A percentile compares a stretch with the other conserved stretches of the same genome.
These are phyloP conservation scores for Scelioninae gen. 2 DNA, from an alignment of 2,888 invertebrate genomes.

Conservation along the genomic window DNA sequence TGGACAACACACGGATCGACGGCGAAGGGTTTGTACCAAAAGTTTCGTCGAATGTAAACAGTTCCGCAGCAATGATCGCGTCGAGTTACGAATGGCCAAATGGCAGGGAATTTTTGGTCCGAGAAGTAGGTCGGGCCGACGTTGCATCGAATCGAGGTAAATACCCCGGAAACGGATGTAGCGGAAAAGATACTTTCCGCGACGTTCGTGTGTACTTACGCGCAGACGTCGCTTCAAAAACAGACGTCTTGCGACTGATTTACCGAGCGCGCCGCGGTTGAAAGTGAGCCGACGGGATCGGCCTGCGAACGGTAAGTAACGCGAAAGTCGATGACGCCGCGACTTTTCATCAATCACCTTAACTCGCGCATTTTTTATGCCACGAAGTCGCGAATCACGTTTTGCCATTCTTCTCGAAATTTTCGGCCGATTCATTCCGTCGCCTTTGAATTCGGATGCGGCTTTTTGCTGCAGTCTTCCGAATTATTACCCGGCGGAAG, in stretches of 20 bases:
- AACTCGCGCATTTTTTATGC: constrained; percentile 16
- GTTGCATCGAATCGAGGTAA: constrained; percentile 52
- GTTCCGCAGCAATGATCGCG: constrained; percentile 31
- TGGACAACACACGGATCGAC: constrained; percentile 19
- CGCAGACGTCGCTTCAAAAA: constrained; percentile 24
- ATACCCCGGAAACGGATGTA: constrained; percentile 48
- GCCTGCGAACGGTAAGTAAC: constrained; percentile 1
- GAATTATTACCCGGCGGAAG: not conserved
- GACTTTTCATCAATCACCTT: constrained; percentile 29
- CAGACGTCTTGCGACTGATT: constrained; percentile 43
- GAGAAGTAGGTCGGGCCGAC: constrained; percentile 42
- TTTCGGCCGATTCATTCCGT: not conserved
- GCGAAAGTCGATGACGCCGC: constrained; percentile 17
- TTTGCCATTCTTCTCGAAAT: not conserved
- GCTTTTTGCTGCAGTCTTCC: constrained; percentile 1
- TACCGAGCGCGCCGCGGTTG: constrained; percentile 27
- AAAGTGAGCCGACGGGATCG: constrained; percentile 30
- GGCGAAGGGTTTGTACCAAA: constrained; percentile 10
- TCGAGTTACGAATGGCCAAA: constrained; percentile 37
- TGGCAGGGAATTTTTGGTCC: constrained; percentile 31
- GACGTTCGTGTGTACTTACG: not conserved
- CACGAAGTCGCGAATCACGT: not conserved
- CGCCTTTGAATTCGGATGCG: not conserved
- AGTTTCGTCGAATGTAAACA: constrained; percentile 32
- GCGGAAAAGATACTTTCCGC: constrained; percentile 42